Evolutionary conservation across 1,140 invertebrate genomes (phyloP), one percentile per base, ranked within the genome.

Genomic region (Lepidurus apus): DNA sequence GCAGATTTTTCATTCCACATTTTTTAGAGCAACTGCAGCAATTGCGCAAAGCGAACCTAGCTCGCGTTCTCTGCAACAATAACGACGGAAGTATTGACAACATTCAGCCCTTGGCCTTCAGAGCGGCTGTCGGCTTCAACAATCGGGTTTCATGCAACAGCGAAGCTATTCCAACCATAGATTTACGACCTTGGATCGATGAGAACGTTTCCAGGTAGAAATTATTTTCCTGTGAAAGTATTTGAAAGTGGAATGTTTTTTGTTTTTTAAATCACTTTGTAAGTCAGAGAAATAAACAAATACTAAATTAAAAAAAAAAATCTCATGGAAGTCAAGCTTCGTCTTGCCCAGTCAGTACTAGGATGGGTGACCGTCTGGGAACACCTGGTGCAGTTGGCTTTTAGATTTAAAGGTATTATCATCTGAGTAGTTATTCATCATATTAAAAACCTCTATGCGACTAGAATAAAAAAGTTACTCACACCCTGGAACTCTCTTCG

Each of bases 11-110:
- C 1, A 34, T 34, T 34, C 34, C 34, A 34, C 1, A 13, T 13
- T 17, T 65, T 85, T 7, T 89, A 83, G 94, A 94, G 83, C 97
- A 99, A 88, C 85, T 99, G 53, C 88, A 90, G 78, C 95, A 98
- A 86, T 91, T 99, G 74, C 89, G 94, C 77, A 97, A 97, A 85
- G 86, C 91, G 0, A 91, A 91, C 81, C 86, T 99, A 1, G 91
- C 96, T 0, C 89, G 94, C 80, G 86, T 99, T 45, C 93, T 99
- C 77, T 99, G 97, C 85, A 95, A 98, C 84, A 99, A 98, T 83
- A 95, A 93, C 1, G 95, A 98, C 74, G 78, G 78, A 9, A 45
- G 73, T 43, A 73, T 79, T 10, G 17, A 42, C 1, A 74, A 44
- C 11, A 43, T 79, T 34, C 78, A 79, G 43, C 78, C 78, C 17